These are phyloP conservation scores for Huso huso DNA, from an alignment of 2,797 vertebrate species.

Conservation along the genomic window DNA sequence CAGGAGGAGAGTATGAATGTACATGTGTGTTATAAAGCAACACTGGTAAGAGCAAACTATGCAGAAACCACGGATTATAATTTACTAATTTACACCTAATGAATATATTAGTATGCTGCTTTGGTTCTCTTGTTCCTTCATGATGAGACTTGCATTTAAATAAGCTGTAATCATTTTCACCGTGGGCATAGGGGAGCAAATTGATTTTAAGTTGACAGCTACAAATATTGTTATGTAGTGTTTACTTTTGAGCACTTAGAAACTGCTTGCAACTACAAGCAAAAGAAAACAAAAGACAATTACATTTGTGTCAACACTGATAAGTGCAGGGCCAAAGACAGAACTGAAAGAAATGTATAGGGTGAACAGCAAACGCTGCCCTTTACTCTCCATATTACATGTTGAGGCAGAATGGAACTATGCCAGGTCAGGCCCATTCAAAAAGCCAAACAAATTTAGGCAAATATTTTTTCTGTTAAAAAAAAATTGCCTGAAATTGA, in stretches of 20 bases:
- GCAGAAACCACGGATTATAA: background rate
- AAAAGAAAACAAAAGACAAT: background rate
- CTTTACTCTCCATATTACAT: background rate
- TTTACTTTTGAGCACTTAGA: slow-evolving; percentile 4
- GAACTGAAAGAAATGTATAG: too few relatives aligned
- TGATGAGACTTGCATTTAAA: slow-evolving; percentile 48
- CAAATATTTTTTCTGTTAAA: too few relatives aligned
- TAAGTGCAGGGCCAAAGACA: background rate
- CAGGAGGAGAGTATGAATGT: slow-evolving; percentile 16
- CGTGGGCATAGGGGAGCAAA: slow-evolving; percentile 34
- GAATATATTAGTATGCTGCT: slow-evolving; percentile 70
- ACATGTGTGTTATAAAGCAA: slow-evolving; percentile 16
- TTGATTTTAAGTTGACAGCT: slow-evolving; percentile 32
- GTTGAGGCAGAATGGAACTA: slow-evolving; percentile 17
- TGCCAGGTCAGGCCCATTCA: too few relatives aligned
- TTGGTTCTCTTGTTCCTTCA: slow-evolving; percentile 42
- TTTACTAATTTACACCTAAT: slow-evolving; percentile 62
- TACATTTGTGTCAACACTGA: background rate
- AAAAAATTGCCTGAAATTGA: too few relatives aligned
- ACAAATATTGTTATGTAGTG: slow-evolving; percentile 13
- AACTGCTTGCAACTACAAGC: background rate
- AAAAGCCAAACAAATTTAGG: too few relatives aligned
- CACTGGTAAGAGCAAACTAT: slow-evolving; percentile 22
- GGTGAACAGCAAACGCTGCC: too few relatives aligned
- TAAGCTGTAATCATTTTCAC: slow-evolving; percentile 43